Conservation (phyloP, 2,797 vertebrate species). For the Stomatorhinus walkeri region DNA sequence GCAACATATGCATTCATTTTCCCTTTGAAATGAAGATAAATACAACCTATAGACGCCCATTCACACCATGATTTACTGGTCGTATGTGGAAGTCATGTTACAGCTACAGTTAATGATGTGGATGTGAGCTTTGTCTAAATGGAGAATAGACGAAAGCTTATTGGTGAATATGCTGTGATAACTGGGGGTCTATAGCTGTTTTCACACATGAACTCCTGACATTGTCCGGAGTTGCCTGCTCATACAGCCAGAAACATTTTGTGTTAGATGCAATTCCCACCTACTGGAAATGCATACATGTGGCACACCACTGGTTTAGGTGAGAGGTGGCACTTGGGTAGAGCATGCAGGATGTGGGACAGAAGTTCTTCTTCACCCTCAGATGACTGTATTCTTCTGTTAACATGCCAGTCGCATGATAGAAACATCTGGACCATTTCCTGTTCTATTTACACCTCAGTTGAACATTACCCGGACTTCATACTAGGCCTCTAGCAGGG, state of each 20-base stretch:
- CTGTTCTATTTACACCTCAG: neutral
- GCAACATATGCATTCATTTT: neutral
- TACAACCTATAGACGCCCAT: neutral
- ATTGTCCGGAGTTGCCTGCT: neutral
- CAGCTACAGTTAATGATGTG: no score
- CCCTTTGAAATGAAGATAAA: neutral
- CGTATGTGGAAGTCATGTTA: neutral
- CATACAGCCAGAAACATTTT: neutral
- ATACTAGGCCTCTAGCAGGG: neutral
- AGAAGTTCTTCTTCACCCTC: neutral
- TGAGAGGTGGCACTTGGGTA: neutral
- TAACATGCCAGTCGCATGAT: neutral
- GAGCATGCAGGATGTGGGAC: neutral
- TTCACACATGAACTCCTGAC: neutral
- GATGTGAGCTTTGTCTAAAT: neutral
- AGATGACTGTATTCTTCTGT: neutral
- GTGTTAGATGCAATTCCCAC: neutral
- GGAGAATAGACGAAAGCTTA: neutral
- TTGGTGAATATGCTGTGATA: neutral
- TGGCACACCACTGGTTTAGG: neutral
- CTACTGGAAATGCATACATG: neutral
- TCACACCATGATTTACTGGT: neutral
- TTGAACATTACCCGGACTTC: neutral
- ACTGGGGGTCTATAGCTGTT: neutral
- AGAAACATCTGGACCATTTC: neutral